A percentile compares a stretch with the other conserved stretches of the same genome.
phyloP scores from a whole-genome alignment of 2,888 invertebrate species.

The Pristionchus mayeri region DNA sequence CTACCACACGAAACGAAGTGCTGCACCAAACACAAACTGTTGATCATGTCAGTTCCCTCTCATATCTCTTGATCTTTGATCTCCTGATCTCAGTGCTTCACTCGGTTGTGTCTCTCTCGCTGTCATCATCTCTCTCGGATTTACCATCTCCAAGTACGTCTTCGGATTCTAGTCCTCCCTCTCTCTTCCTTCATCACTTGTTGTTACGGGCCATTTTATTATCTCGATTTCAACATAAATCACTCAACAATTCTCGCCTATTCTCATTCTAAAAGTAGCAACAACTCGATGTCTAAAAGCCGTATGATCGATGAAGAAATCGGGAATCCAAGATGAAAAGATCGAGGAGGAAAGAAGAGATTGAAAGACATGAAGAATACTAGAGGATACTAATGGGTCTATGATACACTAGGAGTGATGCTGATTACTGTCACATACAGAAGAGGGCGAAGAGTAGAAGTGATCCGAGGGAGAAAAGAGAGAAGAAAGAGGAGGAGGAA shows the following conservation, averaged over 20 bases:
- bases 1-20: slow-evolving; percentile 54
- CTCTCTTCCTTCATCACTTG: not conserved
- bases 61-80: slow-evolving; percentile 2
- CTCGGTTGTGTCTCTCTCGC: slow-evolving; percentile 61
- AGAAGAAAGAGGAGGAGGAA: not conserved
- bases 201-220: slow-evolving; percentile 40
- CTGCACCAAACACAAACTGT: slow-evolving; percentile 61
- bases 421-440: not conserved
- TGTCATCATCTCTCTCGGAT: slow-evolving; percentile 58
- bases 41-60: slow-evolving; percentile 61
- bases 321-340: not conserved
- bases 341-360: not conserved
- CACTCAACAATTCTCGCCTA: not conserved
- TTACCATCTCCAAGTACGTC: slow-evolving; percentile 61
- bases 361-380: not conserved
- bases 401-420: slow-evolving; percentile 1
- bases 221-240: slow-evolving; percentile 13
- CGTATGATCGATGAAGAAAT: not conserved
- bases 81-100: slow-evolving; percentile 62
- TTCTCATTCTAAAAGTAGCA: not conserved
- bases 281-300: slow-evolving; percentile 39
- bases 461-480: not conserved
- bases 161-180: slow-evolving; percentile 52
- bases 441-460: not conserved
- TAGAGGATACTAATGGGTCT: not conserved